Base-by-base conservation (phyloP, 2,888 invertebrate species). In the Onchidella celtica region DNA sequence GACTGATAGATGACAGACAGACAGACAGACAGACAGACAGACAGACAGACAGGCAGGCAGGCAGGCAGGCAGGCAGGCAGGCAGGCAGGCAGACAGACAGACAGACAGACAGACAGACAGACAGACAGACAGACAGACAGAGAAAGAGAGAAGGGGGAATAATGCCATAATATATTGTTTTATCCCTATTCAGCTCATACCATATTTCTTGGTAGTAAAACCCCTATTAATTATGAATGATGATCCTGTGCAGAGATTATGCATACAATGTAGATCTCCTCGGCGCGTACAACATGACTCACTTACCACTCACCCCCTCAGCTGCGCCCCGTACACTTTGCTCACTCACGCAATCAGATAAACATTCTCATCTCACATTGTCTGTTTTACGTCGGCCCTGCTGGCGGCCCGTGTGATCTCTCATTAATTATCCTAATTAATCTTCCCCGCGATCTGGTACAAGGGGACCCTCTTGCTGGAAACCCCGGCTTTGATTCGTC, bases 21-120 rank as follows among this genome's bases (percentile, higher is more conserved):
- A 36, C 36, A 36, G 11, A 68, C 68, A 36, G 11, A 36, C 34
- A 68, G 47, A 55, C 24, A 38, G 38, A 40, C 69, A 69, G 47
- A 47, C 14, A 40, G n/a, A n/a, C n/a, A n/a, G n/a, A n/a, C n/a
- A n/a, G n/a, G n/a, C n/a, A n/a, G n/a, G n/a, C n/a, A n/a, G n/a
- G n/a, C n/a, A n/a, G n/a, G n/a, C n/a, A n/a, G n/a, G n/a, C n/a
- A n/a, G n/a, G n/a, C n/a, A n/a, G n/a, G n/a, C n/a, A n/a, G n/a
- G n/a, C n/a, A n/a, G n/a, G n/a, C n/a, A n/a, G n/a, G n/a, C n/a
- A n/a, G n/a, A n/a, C n/a, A n/a, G n/a, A n/a, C n/a, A n/a, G n/a
- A n/a, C n/a, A n/a, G n/a, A n/a, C n/a, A n/a, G 47, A 70, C 27
- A 70, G 47, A 70, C 14, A 55, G 47, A 70, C 27, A 47, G 47